Evolutionary conservation across 53 echinoderm and acorn worm species (phyloP).

Genomic region (Echinometra lucunter): DNA sequence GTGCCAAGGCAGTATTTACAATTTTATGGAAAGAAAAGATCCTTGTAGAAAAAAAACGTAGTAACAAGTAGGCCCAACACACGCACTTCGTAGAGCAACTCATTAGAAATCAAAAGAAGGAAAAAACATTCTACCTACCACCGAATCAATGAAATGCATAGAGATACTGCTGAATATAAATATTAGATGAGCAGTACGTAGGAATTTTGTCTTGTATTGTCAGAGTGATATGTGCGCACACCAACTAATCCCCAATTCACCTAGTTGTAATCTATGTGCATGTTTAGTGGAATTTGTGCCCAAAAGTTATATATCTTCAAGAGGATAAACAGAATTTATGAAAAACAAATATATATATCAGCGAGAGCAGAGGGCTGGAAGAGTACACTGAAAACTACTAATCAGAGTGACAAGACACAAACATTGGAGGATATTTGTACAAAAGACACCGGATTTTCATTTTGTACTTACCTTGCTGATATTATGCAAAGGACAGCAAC

Average conservation of each 20-base stretch:
- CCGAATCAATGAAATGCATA: slow-evolving; percentile 55
- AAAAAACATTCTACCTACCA: slow-evolving; percentile 58
- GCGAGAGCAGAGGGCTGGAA: not conserved
- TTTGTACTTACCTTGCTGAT: slow-evolving; percentile 30
- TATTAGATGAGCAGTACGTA: slow-evolving; percentile 60
- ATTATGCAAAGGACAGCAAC: slow-evolving; percentile 45
- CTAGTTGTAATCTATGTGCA: slow-evolving; percentile 65
- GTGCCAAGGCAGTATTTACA: slow-evolving; percentile 72
- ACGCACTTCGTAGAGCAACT: slow-evolving; percentile 68
- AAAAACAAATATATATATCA: slow-evolving; percentile 61
- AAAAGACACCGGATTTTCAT: not conserved
- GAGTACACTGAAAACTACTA: not conserved
- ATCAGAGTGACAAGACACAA: not conserved
- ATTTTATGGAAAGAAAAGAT: slow-evolving; percentile 51
- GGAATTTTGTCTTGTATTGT: slow-evolving; percentile 60
- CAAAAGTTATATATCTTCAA: slow-evolving; percentile 63
- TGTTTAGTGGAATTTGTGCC: slow-evolving; percentile 69
- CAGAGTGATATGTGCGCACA: slow-evolving; percentile 51
- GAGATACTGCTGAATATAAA: slow-evolving; percentile 49
- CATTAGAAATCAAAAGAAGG: slow-evolving; percentile 34
- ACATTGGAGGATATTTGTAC: slow-evolving; percentile 13
- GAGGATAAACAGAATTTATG: slow-evolving; percentile 63
- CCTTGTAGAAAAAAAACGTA: slow-evolving; percentile 51
- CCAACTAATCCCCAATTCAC: slow-evolving; percentile 8
- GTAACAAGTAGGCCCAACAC: slow-evolving; percentile 31